phyloP scores from a whole-genome alignment of 2,888 invertebrate species.

The Microctonus hyperodae region DNA sequence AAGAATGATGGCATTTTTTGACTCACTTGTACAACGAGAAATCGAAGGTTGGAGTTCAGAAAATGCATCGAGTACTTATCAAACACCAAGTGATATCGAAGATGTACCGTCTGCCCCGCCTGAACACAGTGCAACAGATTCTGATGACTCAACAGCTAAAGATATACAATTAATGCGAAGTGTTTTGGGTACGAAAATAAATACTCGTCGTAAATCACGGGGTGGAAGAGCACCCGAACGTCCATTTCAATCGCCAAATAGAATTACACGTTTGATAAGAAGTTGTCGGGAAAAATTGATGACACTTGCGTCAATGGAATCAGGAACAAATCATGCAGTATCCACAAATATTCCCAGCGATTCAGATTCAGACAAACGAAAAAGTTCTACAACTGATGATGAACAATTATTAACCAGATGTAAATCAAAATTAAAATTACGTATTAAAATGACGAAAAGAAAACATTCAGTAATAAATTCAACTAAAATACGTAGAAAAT shows the following conservation, averaged over 20 bases:
- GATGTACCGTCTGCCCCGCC: constrained; percentile 43
- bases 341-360: constrained; percentile 19
- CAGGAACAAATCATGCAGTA: constrained; percentile 32
- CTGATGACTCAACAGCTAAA: constrained; percentile 55
- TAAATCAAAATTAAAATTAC: constrained; percentile 51
- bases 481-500: constrained; percentile 48
- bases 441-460: constrained; percentile 50
- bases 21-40: constrained; percentile 90
- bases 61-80: constrained; percentile 57
- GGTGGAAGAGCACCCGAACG: constrained; percentile 50
- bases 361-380: constrained; percentile 28
- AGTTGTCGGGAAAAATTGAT: constrained; percentile 74
- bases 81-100: constrained; percentile 54
- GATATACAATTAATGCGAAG: constrained; percentile 51
- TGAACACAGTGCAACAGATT: constrained; percentile 54
- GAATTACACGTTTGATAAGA: constrained; percentile 77
- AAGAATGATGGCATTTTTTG: constrained; percentile 97
- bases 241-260: constrained; percentile 68
- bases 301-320: constrained; percentile 66
- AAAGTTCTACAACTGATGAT: constrained; percentile 22
- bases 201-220: constrained; percentile 42
- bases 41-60: constrained; percentile 80
- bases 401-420: constrained; percentile 31
- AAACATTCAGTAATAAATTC: constrained; percentile 46
- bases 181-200: constrained; percentile 48